These are phyloP conservation scores for Solenopsis fugax DNA, from an alignment of 1,140 invertebrate species.

Conservation along the genomic window DNA sequence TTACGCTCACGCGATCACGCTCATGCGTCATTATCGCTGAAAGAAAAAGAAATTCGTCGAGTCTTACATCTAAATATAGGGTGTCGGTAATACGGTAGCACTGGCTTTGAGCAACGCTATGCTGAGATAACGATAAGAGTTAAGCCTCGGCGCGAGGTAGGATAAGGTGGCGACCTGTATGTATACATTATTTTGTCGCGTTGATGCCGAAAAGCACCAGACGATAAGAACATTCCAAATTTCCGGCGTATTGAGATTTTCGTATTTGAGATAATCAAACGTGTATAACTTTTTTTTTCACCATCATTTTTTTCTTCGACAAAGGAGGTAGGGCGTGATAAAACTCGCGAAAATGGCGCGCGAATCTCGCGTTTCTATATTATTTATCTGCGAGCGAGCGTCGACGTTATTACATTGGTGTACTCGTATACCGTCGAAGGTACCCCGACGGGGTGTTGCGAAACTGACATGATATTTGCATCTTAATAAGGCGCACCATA, in stretches of 20 bases:
- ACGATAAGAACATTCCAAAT: constrained; percentile 30
- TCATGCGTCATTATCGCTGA: constrained; percentile 14
- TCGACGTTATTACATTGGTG: constrained; percentile 57
- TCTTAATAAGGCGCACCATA: constrained; percentile 74
- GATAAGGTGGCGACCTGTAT: constrained; percentile 54
- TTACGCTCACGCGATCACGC: constrained; percentile 10
- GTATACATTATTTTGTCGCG: constrained; percentile 44
- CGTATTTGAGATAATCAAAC: constrained; percentile 10
- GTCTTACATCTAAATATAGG: constrained; percentile 70
- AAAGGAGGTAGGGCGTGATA: background rate
- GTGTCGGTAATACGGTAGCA: constrained; percentile 82
- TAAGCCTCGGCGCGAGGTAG: constrained; percentile 73
- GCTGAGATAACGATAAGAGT: constrained; percentile 83
- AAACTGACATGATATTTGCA: constrained; percentile 78
- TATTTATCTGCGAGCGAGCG: constrained; percentile 63
- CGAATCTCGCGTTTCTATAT: constrained; percentile 23
- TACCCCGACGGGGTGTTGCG: constrained; percentile 64
- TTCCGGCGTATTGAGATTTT: background rate
- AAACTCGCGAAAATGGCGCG: constrained; percentile 1
- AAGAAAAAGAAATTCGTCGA: constrained; percentile 51
- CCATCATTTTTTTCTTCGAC: background rate
- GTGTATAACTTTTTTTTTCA: background rate
- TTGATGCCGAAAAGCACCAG: constrained; percentile 27
- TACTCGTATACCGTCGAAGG: constrained; percentile 29
- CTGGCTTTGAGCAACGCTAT: constrained; percentile 76